Base-by-base conservation (phyloP, 2,888 invertebrate species). In the Drosophila siamana region DNA sequence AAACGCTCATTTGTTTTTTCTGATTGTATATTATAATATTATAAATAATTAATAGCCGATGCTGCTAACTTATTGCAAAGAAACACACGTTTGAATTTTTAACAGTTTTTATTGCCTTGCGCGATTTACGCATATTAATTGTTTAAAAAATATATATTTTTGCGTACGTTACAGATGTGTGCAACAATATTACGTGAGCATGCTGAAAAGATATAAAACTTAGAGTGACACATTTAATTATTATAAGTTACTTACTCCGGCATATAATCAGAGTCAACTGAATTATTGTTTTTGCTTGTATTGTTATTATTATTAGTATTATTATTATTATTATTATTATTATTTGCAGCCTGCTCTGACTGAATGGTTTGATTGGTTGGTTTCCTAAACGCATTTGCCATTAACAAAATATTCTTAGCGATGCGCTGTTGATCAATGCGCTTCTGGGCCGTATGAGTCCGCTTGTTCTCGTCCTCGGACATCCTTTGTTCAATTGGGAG, bases 361-460 rank as follows among this genome's bases (percentile, higher is more conserved):
- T 64, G 71, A 0, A 36, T 54, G n/a, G n/a, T n/a, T n/a, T n/a
- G n/a, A 16, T 74, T 65, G 2, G 88, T n/a, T n/a, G n/a, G 69
- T 36, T 77, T 83, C 7, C 74, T 78, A 36, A 91, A 86, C 2
- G 90, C 85, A 66, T 90, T 90, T 1, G 90, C 92, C 91, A 91
- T 90, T 7, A 86, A 33, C 2, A 91, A 47, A 67, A 91, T 93
- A 92, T 93, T 94, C 30, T 93, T 93, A 30, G 94, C 94, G 72
- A 95, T 95, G 52, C 94, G 92, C 48, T 94, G 91, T 84, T 94
- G 94, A 76, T 95, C 94, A 64, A 95, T 92, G 89, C 95, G 94
- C 80, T 94, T 94, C 80, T 94, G 94, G 15, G 95, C 94, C 11
- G 95, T 94, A 67, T 95, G 94, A 0, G 95, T 94, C 59, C 96